Conservation (phyloP, 2,113 vertebrate genomes). For the Actinemys pallida region DNA sequence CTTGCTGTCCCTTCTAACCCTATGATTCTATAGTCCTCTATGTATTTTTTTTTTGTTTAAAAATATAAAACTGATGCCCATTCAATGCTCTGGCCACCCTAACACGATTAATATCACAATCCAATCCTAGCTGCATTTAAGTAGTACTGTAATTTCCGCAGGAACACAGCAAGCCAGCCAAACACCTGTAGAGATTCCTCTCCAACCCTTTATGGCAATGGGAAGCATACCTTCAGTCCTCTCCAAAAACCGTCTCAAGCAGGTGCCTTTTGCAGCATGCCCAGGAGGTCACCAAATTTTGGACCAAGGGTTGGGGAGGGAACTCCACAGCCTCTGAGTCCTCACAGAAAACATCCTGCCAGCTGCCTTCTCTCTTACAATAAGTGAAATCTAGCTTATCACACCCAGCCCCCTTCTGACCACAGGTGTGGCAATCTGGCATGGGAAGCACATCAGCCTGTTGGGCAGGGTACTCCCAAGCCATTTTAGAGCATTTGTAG, state of each 20-base stretch:
- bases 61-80: background rate
- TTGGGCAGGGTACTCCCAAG: background rate
- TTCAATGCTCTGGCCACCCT: background rate
- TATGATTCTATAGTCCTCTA: background rate
- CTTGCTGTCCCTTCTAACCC: too few relatives aligned
- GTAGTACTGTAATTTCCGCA: background rate
- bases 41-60: background rate
- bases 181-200: background rate
- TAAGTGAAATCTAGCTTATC: background rate
- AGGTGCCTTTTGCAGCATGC: background rate
- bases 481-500: background rate
- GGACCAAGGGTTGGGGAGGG: background rate
- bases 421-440: too few relatives aligned
- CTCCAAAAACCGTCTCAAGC: background rate
- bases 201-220: background rate
- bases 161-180: background rate
- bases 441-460: background rate
- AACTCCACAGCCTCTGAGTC: background rate
- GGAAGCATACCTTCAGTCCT: background rate
- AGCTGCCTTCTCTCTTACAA: background rate
- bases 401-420: too few relatives aligned
- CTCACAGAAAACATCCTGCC: background rate
- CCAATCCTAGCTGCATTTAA: background rate
- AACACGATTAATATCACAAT: background rate
- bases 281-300: background rate